Base-by-base conservation (phyloP, 2,888 invertebrate genomes). In the Stenodera caucasica region DNA sequence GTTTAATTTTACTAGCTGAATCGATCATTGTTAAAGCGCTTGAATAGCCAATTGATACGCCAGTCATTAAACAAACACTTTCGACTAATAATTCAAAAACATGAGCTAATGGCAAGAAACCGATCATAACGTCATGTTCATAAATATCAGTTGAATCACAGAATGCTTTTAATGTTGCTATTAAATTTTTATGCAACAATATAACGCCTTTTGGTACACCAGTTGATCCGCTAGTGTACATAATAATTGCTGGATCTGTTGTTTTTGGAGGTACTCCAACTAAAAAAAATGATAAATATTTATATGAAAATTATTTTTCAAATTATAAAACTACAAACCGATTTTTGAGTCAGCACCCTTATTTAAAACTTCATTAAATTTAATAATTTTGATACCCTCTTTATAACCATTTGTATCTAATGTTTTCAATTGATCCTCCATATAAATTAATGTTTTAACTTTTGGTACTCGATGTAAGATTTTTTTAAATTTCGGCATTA, bases 141-240 rank as follows among this genome's bases (percentile, higher is more conserved):
- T 81, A 83, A 66, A 92, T 89, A 53, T 85, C 85, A 58, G 91
- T 88, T 53, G 88, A 87, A 79, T 94, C 92, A 30, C 90, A 89
- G 81, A 91, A 94, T 6, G 90, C 88, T 78, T 89, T 89, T 75
- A 94, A 84, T 23, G 93, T 91, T 35, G 89, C 84, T 69, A 94
- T 84, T 77, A 93, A 88, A 81, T 94, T 94, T 74, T 86, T 87
- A 80, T 94, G 94, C 2, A 91, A 88, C 32, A 94, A 82, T 18
- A 92, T 77, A 12, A 94, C 92, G 73, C 96, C 97, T 82, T 97
- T 97, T 0, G 97, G 97, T 61, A 91, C 88, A 55, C 97, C 98
- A 3, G 98, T 98, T 0, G 97, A 97, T 6, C 98, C 98, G 70
- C 96, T 96, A 2, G 98, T 99, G 84, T 98, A 99, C 98, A 99